Percentiles rank a stretch among this genome's conserved stretches.
Evolutionary conservation across 2,888 invertebrate species (phyloP).

Genomic region (Pseudoips prasinana): DNA sequence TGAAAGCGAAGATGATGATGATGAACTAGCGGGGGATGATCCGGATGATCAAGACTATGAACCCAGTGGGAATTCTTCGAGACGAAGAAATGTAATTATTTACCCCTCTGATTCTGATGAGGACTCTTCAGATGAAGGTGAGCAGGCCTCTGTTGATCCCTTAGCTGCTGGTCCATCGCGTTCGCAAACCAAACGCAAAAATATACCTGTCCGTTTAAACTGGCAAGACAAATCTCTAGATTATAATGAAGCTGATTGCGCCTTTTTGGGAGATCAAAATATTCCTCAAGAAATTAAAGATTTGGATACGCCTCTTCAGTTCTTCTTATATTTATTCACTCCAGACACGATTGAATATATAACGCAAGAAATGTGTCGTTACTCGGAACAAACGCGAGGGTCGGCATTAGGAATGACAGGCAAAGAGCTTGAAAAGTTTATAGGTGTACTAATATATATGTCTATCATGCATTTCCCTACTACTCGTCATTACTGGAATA

Average conservation of each 20-base stretch:
- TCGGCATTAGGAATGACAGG: neutral
- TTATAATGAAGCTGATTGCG: conserved; percentile 7
- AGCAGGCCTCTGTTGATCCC: conserved; percentile 4
- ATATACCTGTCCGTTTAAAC: conserved; percentile 4
- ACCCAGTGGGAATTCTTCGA: no score
- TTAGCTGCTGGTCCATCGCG: conserved; percentile 5
- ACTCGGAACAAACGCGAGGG: neutral
- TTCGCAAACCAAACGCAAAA: conserved; percentile 4
- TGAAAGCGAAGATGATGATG: no score
- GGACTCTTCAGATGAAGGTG: conserved; percentile 3
- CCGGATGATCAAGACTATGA: no score
- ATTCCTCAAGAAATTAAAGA: conserved; percentile 12
- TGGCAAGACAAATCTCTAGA: conserved; percentile 7
- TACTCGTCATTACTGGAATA: conserved; percentile 8
- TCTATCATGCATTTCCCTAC: conserved; percentile 14
- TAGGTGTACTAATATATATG: conserved; percentile 13
- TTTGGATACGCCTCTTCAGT: conserved; percentile 10
- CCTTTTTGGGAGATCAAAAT: conserved; percentile 8
- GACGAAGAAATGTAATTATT: no score
- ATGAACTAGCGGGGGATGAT: no score
- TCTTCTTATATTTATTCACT: conserved; percentile 7
- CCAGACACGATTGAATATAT: conserved; percentile 4
- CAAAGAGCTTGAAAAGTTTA: conserved; percentile 8
- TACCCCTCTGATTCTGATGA: no score
- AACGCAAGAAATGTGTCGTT: neutral